Conservation (phyloP, 2,797 vertebrate species). For the Danio kyathit region DNA sequence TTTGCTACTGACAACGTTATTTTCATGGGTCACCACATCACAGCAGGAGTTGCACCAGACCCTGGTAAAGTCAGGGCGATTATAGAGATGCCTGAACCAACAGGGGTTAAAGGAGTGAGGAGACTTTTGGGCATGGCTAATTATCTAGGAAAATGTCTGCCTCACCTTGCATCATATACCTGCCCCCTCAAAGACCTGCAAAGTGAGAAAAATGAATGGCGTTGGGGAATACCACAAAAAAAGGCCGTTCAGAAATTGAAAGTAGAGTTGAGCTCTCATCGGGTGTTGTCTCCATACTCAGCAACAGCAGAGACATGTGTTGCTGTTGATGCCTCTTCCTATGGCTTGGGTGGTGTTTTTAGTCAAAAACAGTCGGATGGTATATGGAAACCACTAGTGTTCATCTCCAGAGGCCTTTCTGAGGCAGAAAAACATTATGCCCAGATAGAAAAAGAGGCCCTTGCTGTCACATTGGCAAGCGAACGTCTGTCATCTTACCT, state of each 20-base stretch:
- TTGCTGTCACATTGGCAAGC: neutral
- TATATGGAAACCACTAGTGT: conserved; percentile 40
- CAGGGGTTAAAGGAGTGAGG: neutral
- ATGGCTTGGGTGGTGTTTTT: conserved; percentile 22
- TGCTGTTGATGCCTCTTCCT: conserved; percentile 36
- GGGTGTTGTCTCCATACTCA: conserved; percentile 49
- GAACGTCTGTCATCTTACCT: neutral
- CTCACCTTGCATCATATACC: conserved; percentile 3
- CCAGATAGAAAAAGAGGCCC: conserved; percentile 44
- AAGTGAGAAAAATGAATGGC: conserved; percentile 32
- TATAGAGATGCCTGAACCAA: conserved; percentile 42
- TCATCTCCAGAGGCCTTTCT: conserved; percentile 36
- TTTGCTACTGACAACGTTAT: conserved; percentile 30
- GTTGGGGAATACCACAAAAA: conserved; percentile 25
- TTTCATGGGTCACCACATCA: conserved; percentile 38
- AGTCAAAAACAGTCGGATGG: conserved; percentile 46
- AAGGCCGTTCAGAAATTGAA: conserved; percentile 38
- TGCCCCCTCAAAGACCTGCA: conserved; percentile 5
- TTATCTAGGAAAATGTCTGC: conserved; percentile 19
- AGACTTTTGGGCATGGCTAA: conserved; percentile 47
- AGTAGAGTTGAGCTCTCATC: conserved; percentile 26
- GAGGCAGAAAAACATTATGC: conserved; percentile 46
- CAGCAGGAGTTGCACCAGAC: conserved; percentile 7
- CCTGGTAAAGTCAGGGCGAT: conserved; percentile 17
- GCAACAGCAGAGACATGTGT: conserved; percentile 39